Conservation (phyloP, 2,797 vertebrate genomes). For the Bucorvus abyssinicus region DNA sequence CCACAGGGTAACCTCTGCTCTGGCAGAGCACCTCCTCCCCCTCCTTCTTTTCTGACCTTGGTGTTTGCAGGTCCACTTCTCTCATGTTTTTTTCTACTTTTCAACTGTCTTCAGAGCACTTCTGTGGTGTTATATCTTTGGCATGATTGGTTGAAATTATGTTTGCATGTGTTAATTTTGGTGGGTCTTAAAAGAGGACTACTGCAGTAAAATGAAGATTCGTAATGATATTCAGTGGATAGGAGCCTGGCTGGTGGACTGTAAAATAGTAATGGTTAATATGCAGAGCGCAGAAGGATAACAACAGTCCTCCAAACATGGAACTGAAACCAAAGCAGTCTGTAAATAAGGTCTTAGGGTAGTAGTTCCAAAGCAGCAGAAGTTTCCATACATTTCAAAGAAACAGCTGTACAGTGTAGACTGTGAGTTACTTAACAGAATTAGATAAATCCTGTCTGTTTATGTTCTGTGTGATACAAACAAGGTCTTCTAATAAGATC, state of each 20-base stretch:
- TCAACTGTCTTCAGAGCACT: neutral
- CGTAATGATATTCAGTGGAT: neutral
- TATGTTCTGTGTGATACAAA: neutral
- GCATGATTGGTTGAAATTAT: neutral
- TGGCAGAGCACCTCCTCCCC: accelerated
- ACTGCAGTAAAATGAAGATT: neutral
- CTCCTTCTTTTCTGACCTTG: neutral
- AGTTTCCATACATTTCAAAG: neutral
- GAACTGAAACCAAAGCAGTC: neutral
- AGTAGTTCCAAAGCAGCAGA: neutral
- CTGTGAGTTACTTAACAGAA: neutral
- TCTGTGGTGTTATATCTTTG: neutral
- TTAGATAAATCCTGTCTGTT: neutral
- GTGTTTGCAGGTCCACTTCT: neutral
- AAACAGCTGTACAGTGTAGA: neutral
- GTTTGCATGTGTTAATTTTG: neutral
- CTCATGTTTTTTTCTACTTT: neutral
- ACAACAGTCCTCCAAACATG: neutral
- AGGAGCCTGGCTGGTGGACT: neutral
- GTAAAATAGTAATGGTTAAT: neutral
- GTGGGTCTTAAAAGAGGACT: neutral
- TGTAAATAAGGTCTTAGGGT: neutral
- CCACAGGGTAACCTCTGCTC: neutral
- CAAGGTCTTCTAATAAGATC: neutral
- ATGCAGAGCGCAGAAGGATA: neutral